phyloP scores from a whole-genome alignment of 2,888 invertebrate genomes.

The Conus canariensis region DNA sequence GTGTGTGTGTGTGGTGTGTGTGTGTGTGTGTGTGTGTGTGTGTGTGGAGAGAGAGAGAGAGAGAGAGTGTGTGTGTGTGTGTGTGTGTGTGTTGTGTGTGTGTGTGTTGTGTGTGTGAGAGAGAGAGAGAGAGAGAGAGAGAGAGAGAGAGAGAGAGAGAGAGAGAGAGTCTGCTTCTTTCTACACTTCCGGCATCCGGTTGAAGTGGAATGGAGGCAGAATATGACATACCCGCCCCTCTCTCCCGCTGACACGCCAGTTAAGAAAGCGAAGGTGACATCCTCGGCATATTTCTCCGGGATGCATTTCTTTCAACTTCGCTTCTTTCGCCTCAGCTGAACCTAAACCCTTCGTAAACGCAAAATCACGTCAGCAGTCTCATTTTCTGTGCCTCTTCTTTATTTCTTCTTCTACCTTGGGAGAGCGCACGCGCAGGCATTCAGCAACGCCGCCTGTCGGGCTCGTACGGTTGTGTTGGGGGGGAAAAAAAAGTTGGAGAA shows the following conservation, averaged over 20 bases:
- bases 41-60: not conserved
- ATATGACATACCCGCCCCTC: conserved; percentile 4
- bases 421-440: conserved; percentile 27
- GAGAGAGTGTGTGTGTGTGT: too few relatives aligned
- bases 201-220: not conserved
- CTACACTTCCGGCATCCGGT: conserved; percentile 8
- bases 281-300: not conserved
- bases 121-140: not conserved
- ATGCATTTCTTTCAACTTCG: conserved; percentile 7
- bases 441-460: conserved; percentile 15
- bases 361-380: not conserved
- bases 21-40: not conserved
- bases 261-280: conserved; percentile 21
- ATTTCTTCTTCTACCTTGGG: not conserved
- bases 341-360: not conserved
- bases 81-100: not conserved
- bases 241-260: not conserved
- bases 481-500: not conserved
- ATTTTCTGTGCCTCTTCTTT: not conserved
- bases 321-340: not conserved
- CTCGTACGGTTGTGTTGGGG: not conserved
- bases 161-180: not conserved
- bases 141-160: not conserved
- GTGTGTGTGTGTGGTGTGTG: too few relatives aligned
- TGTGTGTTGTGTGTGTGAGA: not conserved